Base-by-base conservation (phyloP, 2,888 invertebrate species). In the Nomada hirtipes region DNA sequence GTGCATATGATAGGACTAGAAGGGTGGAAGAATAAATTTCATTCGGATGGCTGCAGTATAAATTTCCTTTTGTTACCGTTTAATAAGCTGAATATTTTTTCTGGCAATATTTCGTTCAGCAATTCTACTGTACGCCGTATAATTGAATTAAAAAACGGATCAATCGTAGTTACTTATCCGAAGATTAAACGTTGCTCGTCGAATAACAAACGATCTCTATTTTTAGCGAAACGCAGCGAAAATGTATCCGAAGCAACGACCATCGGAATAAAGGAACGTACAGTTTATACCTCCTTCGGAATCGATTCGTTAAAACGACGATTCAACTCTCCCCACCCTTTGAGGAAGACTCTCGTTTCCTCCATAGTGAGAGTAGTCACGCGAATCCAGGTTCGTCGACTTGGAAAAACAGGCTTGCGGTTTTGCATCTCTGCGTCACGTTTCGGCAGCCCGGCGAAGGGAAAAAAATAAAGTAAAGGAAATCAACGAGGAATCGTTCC, bases 401-500 rank as follows among this genome's bases (percentile, higher is more conserved):
- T 36, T 44, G 78, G 68, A 79, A 76, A 64, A 50, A 57, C 69
- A 52, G 42, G 18, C 76, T 57, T 57, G 76, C 67, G 42, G 23
- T 44, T 42, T n/a, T 4, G 63, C 26, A 26, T 44, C 57, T 79
- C 42, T 44, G 76, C 78, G 50, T 80, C 55, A 3, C 15, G 47
- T 57, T 20, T 26, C 20, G 23, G 68, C 55, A 18, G 36, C 36
- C 15, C 9, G 23, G 47, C 50, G 53, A 52, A 20, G 10, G 20
- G 15, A 42, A 20, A 80, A 42, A 80, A 42, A 50, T 47, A 57
- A 57, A 57, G 55, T 10, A 57, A 76, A 70, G 47, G 61, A 71
- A 73, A 65, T 65, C 73, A 47, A 23, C 36, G 67, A 74, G 83
- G 72, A 78, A 84, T 84, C 64, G 79, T 84, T 84, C 68, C 72